phyloP scores from a whole-genome alignment of 2,797 vertebrate genomes.

The Platyrinchus mystaceus region DNA sequence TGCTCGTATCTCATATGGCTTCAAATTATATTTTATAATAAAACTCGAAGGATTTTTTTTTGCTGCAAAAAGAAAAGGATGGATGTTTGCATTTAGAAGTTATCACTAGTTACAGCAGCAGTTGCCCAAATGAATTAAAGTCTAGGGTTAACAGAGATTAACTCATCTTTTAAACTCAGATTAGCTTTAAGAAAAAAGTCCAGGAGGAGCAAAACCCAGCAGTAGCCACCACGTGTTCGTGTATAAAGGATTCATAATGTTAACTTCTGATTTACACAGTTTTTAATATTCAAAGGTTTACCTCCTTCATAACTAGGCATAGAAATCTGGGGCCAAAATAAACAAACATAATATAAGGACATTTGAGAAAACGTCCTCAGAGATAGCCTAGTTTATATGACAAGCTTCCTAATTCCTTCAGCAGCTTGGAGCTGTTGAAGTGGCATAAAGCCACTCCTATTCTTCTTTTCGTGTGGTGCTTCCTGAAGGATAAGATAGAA shows the following conservation, averaged over 20 bases:
- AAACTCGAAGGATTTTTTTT: neutral
- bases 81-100: neutral
- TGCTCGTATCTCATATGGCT: neutral
- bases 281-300: neutral
- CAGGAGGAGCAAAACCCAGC: neutral
- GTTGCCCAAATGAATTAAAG: neutral
- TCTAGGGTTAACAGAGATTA: neutral
- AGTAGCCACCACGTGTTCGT: neutral
- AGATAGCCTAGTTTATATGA: neutral
- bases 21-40: neutral
- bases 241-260: neutral
- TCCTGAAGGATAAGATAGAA: neutral
- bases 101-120: neutral
- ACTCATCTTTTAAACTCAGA: neutral
- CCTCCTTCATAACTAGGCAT: neutral
- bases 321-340: neutral
- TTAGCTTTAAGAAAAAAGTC: neutral
- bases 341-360: rapidly evolving
- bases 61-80: neutral
- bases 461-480: neutral
- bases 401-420: neutral
- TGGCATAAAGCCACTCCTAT: neutral
- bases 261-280: neutral
- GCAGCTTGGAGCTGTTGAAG: neutral
- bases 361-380: neutral